Percentiles rank a stretch among this genome's conserved stretches.
Conservation (phyloP, 1,140 invertebrate species). For the Semibalanus balanoides region DNA sequence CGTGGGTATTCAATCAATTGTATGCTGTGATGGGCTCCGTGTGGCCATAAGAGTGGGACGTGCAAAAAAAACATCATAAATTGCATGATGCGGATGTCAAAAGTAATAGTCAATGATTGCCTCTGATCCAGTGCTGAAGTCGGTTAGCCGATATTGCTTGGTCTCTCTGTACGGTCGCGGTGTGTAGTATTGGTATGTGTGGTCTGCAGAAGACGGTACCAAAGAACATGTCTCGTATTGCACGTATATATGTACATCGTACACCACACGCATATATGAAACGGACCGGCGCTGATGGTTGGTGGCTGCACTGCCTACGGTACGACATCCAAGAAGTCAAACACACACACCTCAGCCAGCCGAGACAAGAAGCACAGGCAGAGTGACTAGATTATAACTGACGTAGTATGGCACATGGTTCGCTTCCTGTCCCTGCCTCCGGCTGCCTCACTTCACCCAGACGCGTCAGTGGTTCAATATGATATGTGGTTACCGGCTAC, state of each 20-base stretch:
- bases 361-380: neutral
- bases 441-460: too few relatives aligned
- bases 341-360: neutral
- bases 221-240: neutral
- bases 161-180: too few relatives aligned
- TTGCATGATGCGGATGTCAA: too few relatives aligned
- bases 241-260: neutral
- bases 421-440: neutral
- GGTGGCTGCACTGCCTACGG: neutral
- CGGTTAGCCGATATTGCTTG: too few relatives aligned
- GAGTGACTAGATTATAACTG: slow-evolving; percentile 2
- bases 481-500: neutral
- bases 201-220: neutral
- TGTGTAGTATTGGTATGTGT: too few relatives aligned
- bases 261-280: neutral
- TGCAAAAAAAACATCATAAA: too few relatives aligned
- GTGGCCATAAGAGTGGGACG: too few relatives aligned
- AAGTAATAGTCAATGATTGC: too few relatives aligned
- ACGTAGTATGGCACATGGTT: neutral
- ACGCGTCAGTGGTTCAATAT: neutral
- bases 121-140: too few relatives aligned
- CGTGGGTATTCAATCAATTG: too few relatives aligned
- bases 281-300: neutral
- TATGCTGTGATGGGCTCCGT: too few relatives aligned
- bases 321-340: neutral